phyloP scores from a whole-genome alignment of 2,113 vertebrate species.

The Leptosomus discolor region DNA sequence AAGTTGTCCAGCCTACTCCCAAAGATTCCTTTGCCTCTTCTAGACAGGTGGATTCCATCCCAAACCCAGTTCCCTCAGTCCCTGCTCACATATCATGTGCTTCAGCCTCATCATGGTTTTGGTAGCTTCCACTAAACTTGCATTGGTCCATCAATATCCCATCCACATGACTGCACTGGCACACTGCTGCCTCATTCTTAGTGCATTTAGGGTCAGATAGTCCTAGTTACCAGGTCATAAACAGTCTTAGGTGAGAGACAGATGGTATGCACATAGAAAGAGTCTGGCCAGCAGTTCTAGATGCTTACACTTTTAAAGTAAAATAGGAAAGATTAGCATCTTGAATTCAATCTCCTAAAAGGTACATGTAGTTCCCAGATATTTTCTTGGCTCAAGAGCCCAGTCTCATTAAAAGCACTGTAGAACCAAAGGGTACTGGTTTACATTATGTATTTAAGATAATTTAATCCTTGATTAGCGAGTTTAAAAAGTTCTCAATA shows the following conservation, averaged over 20 bases:
- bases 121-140: neutral
- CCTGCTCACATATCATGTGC: neutral
- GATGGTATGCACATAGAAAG: neutral
- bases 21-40: too few species aligned
- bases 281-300: neutral
- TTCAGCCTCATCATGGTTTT: neutral
- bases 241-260: neutral
- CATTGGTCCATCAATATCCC: neutral
- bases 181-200: neutral
- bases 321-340: neutral
- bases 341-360: neutral
- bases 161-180: neutral
- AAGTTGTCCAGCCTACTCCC: too few species aligned
- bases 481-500: neutral
- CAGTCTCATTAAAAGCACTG: neutral
- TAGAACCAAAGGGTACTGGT: neutral
- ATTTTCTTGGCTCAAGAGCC: neutral
- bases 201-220: neutral
- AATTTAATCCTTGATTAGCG: accelerated
- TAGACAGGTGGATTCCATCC: too few species aligned
- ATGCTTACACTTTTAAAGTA: neutral
- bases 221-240: neutral
- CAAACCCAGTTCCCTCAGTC: neutral
- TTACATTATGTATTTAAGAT: too few species aligned
- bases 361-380: neutral